Conservation (phyloP, 2,888 invertebrate genomes). For the Ophion obscuratus region DNA sequence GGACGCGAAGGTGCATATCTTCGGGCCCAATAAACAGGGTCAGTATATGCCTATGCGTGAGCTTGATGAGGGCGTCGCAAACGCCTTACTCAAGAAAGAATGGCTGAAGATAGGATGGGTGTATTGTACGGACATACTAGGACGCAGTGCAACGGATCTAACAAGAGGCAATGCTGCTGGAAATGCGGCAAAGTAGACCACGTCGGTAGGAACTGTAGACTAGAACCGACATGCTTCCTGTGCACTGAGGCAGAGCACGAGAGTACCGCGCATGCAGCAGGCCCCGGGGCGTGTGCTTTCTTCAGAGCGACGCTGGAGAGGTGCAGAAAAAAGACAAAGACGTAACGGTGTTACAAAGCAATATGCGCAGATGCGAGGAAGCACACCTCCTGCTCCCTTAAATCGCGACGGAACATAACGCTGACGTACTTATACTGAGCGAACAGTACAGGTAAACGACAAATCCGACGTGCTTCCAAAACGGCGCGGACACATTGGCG, state of each 20-base stretch:
- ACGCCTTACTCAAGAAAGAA: too few relatives aligned
- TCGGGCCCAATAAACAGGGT: not conserved
- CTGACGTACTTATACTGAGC: too few relatives aligned
- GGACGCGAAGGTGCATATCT: not conserved
- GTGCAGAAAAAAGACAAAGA: conserved; percentile 41
- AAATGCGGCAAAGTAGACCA: conserved; percentile 43
- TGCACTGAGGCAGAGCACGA: too few relatives aligned
- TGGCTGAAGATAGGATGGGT: too few relatives aligned
- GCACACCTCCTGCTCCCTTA: too few relatives aligned
- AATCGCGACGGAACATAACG: too few relatives aligned
- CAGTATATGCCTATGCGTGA: too few relatives aligned
- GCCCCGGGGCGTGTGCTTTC: conserved; percentile 1
- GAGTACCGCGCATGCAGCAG: too few relatives aligned
- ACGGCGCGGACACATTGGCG: too few relatives aligned
- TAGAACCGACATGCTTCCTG: conserved; percentile 8
- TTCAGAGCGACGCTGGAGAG: conserved; percentile 32
- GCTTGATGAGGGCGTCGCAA: too few relatives aligned
- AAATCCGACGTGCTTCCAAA: too few relatives aligned
- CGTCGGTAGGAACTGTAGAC: conserved; percentile 21
- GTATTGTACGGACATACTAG: conserved; percentile 6
- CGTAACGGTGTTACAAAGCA: conserved; percentile 36
- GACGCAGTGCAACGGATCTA: conserved; percentile 7
- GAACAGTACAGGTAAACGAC: too few relatives aligned
- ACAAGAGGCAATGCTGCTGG: conserved; percentile 32
- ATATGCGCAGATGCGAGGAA: conserved; percentile 36